phyloP scores from a whole-genome alignment of 2,888 invertebrate species.

The Choreutis nemorana region DNA sequence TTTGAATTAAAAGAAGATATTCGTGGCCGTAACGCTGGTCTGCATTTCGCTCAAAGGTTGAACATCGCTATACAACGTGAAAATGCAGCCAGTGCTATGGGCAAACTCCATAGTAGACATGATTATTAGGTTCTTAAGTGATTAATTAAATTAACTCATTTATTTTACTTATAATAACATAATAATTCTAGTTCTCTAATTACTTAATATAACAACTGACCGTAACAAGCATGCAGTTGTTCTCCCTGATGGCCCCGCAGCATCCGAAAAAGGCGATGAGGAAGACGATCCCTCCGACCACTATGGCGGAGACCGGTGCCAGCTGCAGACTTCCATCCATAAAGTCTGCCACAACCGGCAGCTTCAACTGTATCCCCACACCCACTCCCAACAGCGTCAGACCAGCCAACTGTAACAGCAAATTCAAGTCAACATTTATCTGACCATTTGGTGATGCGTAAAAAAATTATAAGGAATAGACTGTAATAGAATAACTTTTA shows the following conservation, averaged over 20 bases:
- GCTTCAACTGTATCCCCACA: constrained; percentile 50
- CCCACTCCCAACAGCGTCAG: constrained; percentile 66
- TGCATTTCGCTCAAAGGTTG: too few relatives aligned
- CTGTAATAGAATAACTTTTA: too few relatives aligned
- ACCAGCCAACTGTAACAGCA: constrained; percentile 69
- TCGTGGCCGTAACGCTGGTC: too few relatives aligned
- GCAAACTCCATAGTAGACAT: too few relatives aligned
- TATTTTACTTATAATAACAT: not conserved
- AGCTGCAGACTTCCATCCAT: constrained; percentile 10
- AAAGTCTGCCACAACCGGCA: constrained; percentile 34
- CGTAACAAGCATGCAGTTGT: constrained; percentile 76
- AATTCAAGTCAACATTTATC: too few relatives aligned
- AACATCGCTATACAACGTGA: too few relatives aligned
- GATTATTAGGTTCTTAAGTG: too few relatives aligned
- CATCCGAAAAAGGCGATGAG: constrained; percentile 80
- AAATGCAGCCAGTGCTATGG: too few relatives aligned
- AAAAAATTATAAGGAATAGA: too few relatives aligned
- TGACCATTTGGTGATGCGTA: too few relatives aligned
- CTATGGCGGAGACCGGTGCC: constrained; percentile 35
- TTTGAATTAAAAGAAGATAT: too few relatives aligned
- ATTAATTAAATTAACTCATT: too few relatives aligned
- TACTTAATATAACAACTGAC: constrained; percentile 48
- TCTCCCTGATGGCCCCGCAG: constrained; percentile 80
- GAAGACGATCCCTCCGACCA: constrained; percentile 68
- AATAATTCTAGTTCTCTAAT: not conserved